phyloP scores from a whole-genome alignment of 2,888 invertebrate genomes.

The Tachina grossa region DNA sequence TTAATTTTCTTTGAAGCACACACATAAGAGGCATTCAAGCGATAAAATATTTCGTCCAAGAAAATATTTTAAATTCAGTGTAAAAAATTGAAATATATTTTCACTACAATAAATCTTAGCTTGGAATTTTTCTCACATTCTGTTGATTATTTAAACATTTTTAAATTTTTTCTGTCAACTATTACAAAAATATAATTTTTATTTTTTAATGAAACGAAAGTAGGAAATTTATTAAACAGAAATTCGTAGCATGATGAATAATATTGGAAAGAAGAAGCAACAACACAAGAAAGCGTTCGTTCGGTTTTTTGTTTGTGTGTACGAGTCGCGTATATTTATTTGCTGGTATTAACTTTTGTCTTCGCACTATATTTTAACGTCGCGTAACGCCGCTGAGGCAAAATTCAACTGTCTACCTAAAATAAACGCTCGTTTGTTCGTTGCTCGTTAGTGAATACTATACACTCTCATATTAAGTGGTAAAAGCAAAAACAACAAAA shows the following conservation, averaged over 20 bases:
- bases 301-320: constrained; percentile 60
- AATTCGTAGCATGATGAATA: constrained; percentile 69
- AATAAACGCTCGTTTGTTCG: constrained; percentile 72
- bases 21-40: constrained; percentile 60
- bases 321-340: constrained; percentile 66
- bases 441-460: constrained; percentile 72
- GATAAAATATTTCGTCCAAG: constrained; percentile 44
- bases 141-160: constrained; percentile 2
- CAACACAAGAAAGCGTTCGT: constrained; percentile 63
- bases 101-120: constrained; percentile 18
- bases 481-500: constrained; percentile 73
- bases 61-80: constrained; percentile 36
- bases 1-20: constrained; percentile 39
- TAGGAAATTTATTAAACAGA: constrained; percentile 58
- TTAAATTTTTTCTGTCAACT: constrained; percentile 7
- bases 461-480: constrained; percentile 72
- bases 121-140: background rate
- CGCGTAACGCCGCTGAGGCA: constrained; percentile 80
- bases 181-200: constrained; percentile 9
- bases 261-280: constrained; percentile 64
- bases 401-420: constrained; percentile 75
- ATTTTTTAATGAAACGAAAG: constrained; percentile 42
- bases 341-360: constrained; percentile 63
- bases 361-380: constrained; percentile 73
- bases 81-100: constrained; percentile 13